Percentiles rank a stretch among this genome's conserved stretches.
Evolutionary conservation across 2,113 vertebrate genomes (phyloP).

Genomic region (Mesitornis unicolor): DNA sequence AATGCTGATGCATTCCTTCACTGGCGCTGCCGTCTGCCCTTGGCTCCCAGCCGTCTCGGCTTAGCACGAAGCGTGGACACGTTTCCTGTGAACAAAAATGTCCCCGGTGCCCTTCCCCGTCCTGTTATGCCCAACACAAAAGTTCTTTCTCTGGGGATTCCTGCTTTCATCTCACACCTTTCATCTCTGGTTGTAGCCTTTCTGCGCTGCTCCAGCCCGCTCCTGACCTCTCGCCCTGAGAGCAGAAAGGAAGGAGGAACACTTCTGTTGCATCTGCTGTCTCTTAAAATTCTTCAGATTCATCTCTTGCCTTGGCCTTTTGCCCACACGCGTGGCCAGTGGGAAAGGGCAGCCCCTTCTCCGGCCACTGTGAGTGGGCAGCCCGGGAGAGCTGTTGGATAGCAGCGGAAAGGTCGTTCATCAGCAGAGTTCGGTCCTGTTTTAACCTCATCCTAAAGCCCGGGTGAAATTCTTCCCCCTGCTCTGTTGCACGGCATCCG

Average conservation of each 20-base stretch:
- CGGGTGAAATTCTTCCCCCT: background rate
- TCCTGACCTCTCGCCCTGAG: background rate
- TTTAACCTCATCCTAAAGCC: background rate
- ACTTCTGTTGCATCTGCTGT: background rate
- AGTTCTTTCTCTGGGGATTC: background rate
- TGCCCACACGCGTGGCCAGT: background rate
- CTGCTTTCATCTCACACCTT: background rate
- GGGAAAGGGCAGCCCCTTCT: background rate
- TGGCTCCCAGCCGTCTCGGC: background rate
- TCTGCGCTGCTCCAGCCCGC: background rate
- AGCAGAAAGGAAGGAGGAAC: background rate
- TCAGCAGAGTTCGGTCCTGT: background rate
- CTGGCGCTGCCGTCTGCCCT: background rate
- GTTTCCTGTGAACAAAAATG: background rate
- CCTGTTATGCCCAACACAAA: background rate
- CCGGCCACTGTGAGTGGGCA: background rate
- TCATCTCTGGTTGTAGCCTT: background rate
- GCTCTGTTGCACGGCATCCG: rapidly evolving
- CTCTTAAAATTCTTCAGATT: conserved; percentile 10
- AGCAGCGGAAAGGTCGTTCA: background rate
- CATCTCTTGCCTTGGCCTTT: background rate
- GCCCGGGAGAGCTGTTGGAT: background rate
- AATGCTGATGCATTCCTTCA: background rate
- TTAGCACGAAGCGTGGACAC: background rate
- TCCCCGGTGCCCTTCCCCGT: background rate